phyloP scores from a whole-genome alignment of 1,140 invertebrate genomes.

The Gryllus bimaculatus region DNA sequence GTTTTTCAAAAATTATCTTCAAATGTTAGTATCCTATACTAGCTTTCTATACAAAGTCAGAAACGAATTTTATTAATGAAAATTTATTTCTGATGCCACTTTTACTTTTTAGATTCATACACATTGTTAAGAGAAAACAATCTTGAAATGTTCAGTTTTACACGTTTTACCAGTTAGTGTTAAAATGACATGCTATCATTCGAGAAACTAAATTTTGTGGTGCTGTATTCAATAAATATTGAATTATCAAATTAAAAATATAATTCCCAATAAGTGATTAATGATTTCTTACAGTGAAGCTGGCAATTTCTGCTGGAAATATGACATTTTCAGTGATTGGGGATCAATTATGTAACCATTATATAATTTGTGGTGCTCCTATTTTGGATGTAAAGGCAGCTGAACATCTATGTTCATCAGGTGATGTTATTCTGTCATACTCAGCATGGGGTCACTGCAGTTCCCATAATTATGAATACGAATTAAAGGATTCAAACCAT shows the following conservation, averaged over 20 bases:
- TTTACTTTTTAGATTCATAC: neutral
- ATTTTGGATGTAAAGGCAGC: conserved; percentile 49
- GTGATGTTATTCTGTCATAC: conserved; percentile 40
- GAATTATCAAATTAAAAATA: too few species aligned
- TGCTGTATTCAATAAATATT: too few species aligned
- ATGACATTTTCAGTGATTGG: conserved; percentile 48
- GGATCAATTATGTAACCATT: conserved; percentile 39
- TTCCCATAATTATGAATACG: conserved; percentile 2
- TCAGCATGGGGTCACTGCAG: conserved; percentile 38
- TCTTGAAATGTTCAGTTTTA: too few species aligned
- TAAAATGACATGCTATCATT: too few species aligned
- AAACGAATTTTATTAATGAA: too few species aligned
- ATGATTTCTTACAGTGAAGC: conserved; percentile 40
- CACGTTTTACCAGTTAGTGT: too few species aligned
- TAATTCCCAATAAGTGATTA: too few species aligned
- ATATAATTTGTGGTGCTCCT: conserved; percentile 47
- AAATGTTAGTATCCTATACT: too few species aligned
- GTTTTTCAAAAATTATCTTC: too few species aligned
- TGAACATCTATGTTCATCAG: conserved; percentile 30
- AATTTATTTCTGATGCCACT: too few species aligned
- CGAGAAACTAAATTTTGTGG: too few species aligned
- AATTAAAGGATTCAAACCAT: neutral
- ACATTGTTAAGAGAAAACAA: neutral
- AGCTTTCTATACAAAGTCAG: too few species aligned
- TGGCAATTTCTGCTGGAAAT: conserved; percentile 50